Percentiles rank a stretch among this genome's conserved stretches.
Conservation (phyloP, 2,113 vertebrate genomes). For the Melanerpes formicivorus region DNA sequence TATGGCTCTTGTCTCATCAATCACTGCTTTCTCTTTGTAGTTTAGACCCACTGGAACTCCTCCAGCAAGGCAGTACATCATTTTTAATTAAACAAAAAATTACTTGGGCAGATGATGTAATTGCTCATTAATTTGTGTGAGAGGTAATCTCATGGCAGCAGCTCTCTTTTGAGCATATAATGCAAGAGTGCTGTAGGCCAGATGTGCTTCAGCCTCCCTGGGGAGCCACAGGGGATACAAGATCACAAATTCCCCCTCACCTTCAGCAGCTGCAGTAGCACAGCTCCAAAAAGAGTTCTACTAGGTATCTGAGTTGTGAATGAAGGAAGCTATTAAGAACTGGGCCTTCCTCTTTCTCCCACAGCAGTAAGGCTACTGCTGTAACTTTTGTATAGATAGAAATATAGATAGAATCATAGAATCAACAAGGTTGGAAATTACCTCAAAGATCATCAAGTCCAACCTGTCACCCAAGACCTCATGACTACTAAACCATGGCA, state of each 20-base stretch:
- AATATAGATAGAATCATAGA: too few relatives aligned
- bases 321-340: neutral
- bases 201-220: neutral
- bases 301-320: neutral
- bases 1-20: neutral
- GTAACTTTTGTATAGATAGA: neutral
- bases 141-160: neutral
- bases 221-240: neutral
- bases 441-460: too few relatives aligned
- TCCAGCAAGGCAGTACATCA: neutral
- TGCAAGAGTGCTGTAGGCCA: neutral
- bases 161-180: neutral
- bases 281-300: neutral
- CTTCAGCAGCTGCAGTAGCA: neutral
- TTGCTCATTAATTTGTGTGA: neutral
- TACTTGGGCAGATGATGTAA: neutral
- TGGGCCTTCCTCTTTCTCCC: neutral
- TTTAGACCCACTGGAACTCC: neutral
- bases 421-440: too few relatives aligned
- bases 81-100: constrained; percentile 24
- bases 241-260: neutral
- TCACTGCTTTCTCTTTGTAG: neutral
- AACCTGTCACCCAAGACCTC: too few relatives aligned
- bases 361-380: neutral
- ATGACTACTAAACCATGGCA: too few relatives aligned